Percentiles rank a stretch among this genome's conserved stretches.
These are phyloP conservation scores for Psilopogon haemacephalus DNA, from an alignment of 2,113 vertebrate species.

Conservation along the genomic window DNA sequence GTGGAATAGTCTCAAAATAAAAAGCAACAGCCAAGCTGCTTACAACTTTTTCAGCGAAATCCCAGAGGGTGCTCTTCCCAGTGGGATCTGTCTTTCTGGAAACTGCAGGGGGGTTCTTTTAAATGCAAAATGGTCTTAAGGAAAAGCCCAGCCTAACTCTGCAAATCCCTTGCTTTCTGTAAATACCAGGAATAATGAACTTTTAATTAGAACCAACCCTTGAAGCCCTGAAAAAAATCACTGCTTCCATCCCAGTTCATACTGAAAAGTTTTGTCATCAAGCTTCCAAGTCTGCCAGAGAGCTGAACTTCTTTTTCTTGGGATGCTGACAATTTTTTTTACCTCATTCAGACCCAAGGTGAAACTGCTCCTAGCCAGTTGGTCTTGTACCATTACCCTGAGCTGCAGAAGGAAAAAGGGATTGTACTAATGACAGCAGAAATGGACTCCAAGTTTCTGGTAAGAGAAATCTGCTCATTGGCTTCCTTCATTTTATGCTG, in stretches of 20 bases:
- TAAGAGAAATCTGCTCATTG: conserved; percentile 57
- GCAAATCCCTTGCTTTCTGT: background rate
- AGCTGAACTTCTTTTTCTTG: background rate
- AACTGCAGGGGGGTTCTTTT: background rate
- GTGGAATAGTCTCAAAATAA: background rate
- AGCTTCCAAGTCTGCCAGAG: background rate
- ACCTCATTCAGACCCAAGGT: conserved; percentile 79
- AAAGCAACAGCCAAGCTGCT: background rate
- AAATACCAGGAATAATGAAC: background rate
- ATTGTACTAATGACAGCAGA: conserved; percentile 95
- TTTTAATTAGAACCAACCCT: background rate
- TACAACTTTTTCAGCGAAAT: background rate
- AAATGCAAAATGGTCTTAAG: background rate
- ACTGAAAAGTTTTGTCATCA: background rate
- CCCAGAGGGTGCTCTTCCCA: background rate
- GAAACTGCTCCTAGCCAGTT: conserved; percentile 89
- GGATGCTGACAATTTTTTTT: background rate
- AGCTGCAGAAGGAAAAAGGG: conserved; percentile 90
- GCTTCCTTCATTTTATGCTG: background rate
- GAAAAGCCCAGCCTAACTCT: background rate
- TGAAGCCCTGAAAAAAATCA: background rate
- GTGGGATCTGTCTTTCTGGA: too few species aligned
- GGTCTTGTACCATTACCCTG: conserved; percentile 91
- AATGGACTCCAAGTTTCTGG: conserved; percentile 88
- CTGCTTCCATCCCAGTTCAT: background rate